Base-by-base conservation (phyloP, 2,797 vertebrate species). In the Phataginus tricuspis region DNA sequence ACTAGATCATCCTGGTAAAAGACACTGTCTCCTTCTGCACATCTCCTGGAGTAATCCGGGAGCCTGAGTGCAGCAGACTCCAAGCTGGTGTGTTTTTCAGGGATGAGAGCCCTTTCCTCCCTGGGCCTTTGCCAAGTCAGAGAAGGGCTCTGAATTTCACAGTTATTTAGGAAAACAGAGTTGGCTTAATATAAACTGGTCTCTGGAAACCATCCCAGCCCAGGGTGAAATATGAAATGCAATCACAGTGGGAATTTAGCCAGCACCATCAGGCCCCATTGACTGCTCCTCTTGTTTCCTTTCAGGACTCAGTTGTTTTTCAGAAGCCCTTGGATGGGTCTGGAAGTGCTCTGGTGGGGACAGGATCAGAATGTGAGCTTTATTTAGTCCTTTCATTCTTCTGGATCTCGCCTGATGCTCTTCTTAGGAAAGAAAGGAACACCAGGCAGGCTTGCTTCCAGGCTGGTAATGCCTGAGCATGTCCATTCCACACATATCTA, bases 151-250 rank as follows among this genome's bases (percentile, higher is more conserved):
- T 90, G 90, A 69, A 92, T 97, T 89, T 78, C 91, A 93, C 92
- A 91, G 91, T 93, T 95, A 90, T 94, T 95, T 89, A 95, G 96
- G 69, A 93, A 97, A 97, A 96, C 83, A 95, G 78, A 92, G 37
- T 91, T 98, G 96, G 94, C 94, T 96, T 69, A 84, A 82, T 77
- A 77, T 86, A 97, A 95, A 96, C 82, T 93, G 71, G 87, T 97
- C 85, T 96, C 93, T 97, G 96, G 97, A 97, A 97, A 95, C 77
- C 77, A 89, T 83, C 95, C 97, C 96, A 97, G 96, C 75, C 71
- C 75, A 87, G 96, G 72, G 83, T 87, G 84, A 95, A 97, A 97
- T 96, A 96, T 90, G 94, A 97, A 97, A 97, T 97, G 37, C 94
- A 96, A 96, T 96, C 94, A 94, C 83, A 80, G 55, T 66, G 86